A percentile compares a stretch with the other conserved stretches of the same genome.
phyloP scores from a whole-genome alignment of 1,140 invertebrate species.

The Sitobion miscanthi region DNA sequence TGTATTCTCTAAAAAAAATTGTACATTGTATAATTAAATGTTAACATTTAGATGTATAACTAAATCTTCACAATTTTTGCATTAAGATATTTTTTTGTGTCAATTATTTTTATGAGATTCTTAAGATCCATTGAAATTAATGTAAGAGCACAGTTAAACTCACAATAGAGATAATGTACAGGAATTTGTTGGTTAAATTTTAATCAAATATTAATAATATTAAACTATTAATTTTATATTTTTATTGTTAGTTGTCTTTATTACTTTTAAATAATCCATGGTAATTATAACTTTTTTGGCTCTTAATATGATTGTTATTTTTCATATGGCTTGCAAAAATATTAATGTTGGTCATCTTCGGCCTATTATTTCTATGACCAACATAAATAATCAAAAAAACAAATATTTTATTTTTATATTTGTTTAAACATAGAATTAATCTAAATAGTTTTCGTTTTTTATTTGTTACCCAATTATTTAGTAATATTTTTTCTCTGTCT shows the following conservation, averaged over 20 bases:
- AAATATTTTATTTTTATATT: neutral
- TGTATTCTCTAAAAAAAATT: no score
- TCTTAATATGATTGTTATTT: neutral
- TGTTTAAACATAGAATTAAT: no score
- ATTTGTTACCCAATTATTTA: neutral
- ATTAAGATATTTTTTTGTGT: neutral
- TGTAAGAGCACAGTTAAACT: neutral
- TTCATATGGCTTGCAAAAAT: neutral
- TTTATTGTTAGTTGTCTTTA: no score
- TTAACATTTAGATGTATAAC: no score
- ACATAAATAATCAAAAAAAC: neutral
- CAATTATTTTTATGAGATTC: neutral
- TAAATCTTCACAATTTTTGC: no score
- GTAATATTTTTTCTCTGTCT: conserved; percentile 58
- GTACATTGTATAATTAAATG: no score
- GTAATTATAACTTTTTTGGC: neutral
- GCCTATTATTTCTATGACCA: neutral
- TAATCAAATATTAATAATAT: no score
- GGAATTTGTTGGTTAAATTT: no score
- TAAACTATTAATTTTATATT: no score
- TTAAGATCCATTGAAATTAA: neutral
- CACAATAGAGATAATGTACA: no score
- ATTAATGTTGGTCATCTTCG: neutral
- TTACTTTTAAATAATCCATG: neutral
- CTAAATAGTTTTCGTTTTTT: conserved; percentile 32